phyloP scores from a whole-genome alignment of 2,888 invertebrate species.

The Sphaerophoria taeniata region DNA sequence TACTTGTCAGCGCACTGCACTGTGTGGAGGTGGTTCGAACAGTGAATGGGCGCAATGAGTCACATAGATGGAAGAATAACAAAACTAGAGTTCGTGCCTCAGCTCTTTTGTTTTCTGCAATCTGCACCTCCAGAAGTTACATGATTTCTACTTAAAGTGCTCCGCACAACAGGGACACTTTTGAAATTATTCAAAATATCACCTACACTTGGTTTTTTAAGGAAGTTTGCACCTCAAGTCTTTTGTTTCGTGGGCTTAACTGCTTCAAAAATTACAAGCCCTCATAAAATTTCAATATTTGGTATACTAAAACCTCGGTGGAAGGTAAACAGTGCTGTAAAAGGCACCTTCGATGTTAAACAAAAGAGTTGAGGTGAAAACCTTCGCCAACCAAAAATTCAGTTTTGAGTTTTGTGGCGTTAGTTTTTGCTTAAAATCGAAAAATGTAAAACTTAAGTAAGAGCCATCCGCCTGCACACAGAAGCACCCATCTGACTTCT shows the following conservation, averaged over 20 bases:
- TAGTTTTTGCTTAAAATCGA: neutral
- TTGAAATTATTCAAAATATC: neutral
- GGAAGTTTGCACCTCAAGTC: neutral
- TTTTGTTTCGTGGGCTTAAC: neutral
- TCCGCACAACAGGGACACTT: neutral
- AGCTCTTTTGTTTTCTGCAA: constrained; percentile 32
- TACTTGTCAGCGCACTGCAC: constrained; percentile 43
- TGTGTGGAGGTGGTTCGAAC: constrained; percentile 43
- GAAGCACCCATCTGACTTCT: constrained; percentile 58
- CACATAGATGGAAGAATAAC: neutral
- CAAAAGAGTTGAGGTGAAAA: neutral
- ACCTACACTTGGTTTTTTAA: constrained; percentile 1
- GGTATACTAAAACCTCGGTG: too few species aligned
- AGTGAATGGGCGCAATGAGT: constrained; percentile 22
- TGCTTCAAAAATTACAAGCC: too few species aligned
- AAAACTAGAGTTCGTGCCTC: constrained; percentile 24
- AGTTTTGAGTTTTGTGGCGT: neutral
- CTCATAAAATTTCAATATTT: too few species aligned
- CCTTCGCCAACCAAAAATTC: neutral
- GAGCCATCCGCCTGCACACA: neutral
- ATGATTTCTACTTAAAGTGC: neutral
- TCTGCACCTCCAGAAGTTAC: neutral
- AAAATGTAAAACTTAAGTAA: neutral
- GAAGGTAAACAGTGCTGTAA: too few species aligned
- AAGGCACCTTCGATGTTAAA: neutral